Evolutionary conservation across 2,888 invertebrate species (phyloP), one percentile per base, ranked within the genome.

Genomic region (Caenorhabditis imperialis): DNA sequence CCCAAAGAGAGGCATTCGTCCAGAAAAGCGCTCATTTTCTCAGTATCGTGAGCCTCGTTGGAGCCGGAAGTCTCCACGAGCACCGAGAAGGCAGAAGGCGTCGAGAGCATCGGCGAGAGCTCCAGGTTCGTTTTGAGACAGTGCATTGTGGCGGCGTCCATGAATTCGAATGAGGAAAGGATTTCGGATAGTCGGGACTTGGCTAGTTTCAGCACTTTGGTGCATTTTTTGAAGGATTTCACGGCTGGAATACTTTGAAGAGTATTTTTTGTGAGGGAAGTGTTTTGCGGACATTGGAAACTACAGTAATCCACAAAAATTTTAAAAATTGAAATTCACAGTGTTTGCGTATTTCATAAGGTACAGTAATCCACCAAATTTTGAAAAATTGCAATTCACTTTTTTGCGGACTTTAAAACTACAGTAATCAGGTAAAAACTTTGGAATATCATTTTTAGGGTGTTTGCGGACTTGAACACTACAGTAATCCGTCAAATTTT

Each of bases 131-230:
- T 72, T 63, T 75, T 55, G 33, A 84, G 35, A 44, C 61, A 77
- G n/a, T 91, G 91, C 85, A 97, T 90, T 0, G 94, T 92, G 42
- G 89, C 89, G 12, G 90, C 90, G 89, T 99, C 98, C 73, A 98
- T 93, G 91, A 98, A 92, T 90, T 99, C 99, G 90, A 94, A 97
- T 0, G 97, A 95, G 4, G 97, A 96, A 40, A 99, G 89, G 22
- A 87, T 94, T 70, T 98, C 97, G 1, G 93, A 94, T 12, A 96
- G 90, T 23, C 92, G 91, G 0, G 89, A 89, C 88, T 93, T 94
- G 0, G 95, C 94, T 75, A 92, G 90, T 80, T 91, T 91, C 87
- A 93, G 93, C 0, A 94, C 92, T 81, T 92, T 90, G 14, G 96
- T 89, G 22, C 96, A 92, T 76, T 92, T 91, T 37, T 93, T 92